Evolutionary conservation across 2,113 vertebrate genomes (phyloP).

Genomic region (Oenanthe oenanthe): DNA sequence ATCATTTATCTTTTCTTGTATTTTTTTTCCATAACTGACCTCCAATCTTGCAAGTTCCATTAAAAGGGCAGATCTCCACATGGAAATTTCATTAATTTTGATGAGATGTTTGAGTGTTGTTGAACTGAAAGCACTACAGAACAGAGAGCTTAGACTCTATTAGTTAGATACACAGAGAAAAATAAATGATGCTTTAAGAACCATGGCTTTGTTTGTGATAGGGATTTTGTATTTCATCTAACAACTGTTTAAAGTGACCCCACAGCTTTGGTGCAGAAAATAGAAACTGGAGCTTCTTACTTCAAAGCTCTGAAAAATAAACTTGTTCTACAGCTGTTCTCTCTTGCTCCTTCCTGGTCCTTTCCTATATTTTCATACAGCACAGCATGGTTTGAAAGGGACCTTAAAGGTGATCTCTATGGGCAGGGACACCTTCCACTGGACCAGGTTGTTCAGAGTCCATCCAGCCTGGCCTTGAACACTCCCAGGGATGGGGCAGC

Average conservation of each 20-base stretch:
- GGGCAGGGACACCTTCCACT: neutral
- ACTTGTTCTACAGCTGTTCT: neutral
- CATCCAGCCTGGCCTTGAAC: neutral
- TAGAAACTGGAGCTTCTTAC: neutral
- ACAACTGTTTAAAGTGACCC: neutral
- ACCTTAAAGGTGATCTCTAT: neutral
- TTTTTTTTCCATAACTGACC: neutral
- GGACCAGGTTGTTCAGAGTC: fast-evolving
- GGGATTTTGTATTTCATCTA: neutral
- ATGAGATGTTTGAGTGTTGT: neutral
- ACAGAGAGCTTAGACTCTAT: neutral
- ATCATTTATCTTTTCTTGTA: neutral
- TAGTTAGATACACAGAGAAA: neutral
- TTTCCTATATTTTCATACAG: neutral
- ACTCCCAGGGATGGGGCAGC: fast-evolving
- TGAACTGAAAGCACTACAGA: neutral
- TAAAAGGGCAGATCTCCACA: neutral
- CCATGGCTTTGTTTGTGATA: neutral
- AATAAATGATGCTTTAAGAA: neutral
- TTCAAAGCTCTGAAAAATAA: neutral
- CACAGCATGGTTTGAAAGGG: neutral
- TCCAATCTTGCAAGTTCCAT: neutral
- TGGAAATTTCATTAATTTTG: neutral
- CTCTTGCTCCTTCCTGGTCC: neutral
- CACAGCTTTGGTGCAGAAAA: neutral